These are phyloP conservation scores for Synanthedon vespiformis DNA, from an alignment of 2,888 invertebrate species.

Conservation along the genomic window DNA sequence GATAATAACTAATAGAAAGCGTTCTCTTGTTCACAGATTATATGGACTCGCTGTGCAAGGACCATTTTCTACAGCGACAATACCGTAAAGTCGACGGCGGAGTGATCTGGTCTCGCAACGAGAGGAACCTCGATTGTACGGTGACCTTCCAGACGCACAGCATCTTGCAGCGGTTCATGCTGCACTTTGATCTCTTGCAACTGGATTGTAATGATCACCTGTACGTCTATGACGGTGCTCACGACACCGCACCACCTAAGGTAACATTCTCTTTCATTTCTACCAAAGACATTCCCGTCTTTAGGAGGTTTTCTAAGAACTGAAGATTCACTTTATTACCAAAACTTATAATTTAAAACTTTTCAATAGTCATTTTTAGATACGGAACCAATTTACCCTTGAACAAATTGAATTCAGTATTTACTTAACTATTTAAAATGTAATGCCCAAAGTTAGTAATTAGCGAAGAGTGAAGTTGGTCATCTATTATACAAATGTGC, in stretches of 20 bases:
- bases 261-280: conserved; percentile 51
- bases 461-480: too few species aligned
- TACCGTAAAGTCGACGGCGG: conserved; percentile 94
- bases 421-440: too few species aligned
- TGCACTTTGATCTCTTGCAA: conserved; percentile 91
- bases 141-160: conserved; percentile 96
- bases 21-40: conserved; percentile 76
- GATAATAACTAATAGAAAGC: too few species aligned
- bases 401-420: too few species aligned
- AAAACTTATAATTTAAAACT: too few species aligned
- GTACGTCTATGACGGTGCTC: conserved; percentile 92
- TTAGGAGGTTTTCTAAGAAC: too few species aligned
- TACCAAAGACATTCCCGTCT: conserved; percentile 4
- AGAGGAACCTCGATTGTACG: conserved; percentile 90
- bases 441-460: too few species aligned
- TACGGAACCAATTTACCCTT: too few species aligned
- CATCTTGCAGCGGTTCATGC: conserved; percentile 93
- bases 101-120: conserved; percentile 89
- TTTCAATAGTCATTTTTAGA: too few species aligned
- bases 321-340: too few species aligned
- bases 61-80: conserved; percentile 87
- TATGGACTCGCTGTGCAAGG: conserved; percentile 90
- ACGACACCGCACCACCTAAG: conserved; percentile 89
- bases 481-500: too few species aligned
- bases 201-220: conserved; percentile 95